These are phyloP conservation scores for Pachyuromys duprasi DNA, from an alignment of 2,797 vertebrate species.

Conservation along the genomic window DNA sequence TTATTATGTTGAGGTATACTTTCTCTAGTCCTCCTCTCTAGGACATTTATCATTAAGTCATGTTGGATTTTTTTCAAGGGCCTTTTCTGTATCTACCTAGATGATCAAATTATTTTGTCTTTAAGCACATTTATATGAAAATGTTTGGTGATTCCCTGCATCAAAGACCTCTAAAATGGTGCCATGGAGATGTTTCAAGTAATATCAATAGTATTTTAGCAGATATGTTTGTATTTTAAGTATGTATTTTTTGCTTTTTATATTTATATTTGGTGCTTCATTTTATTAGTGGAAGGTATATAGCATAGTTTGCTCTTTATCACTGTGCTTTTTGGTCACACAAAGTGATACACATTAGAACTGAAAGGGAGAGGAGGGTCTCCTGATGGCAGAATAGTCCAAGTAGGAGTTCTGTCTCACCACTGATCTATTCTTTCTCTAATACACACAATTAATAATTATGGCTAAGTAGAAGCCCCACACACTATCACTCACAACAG, in stretches of 20 bases:
- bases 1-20: not conserved
- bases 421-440: constrained; percentile 25
- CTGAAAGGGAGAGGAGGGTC: not conserved
- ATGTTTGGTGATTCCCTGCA: not conserved
- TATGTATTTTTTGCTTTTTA: constrained; percentile 9
- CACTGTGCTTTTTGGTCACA: not conserved
- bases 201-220: constrained; percentile 3
- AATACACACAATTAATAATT: not conserved
- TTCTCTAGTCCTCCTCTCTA: not conserved
- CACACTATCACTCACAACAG: not conserved
- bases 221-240: constrained; percentile 56
- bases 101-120: not conserved
- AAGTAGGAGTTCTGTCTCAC: not conserved
- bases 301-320: not conserved
- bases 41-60: not conserved
- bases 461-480: not conserved
- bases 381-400: not conserved
- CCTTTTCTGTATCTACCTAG: not conserved
- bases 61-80: not conserved
- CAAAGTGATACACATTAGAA: not conserved
- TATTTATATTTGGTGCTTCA: constrained; percentile 44
- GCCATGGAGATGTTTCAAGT: not conserved
- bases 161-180: not conserved
- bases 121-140: not conserved
- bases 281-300: constrained; percentile 1